A percentile compares a stretch with the other conserved stretches of the same genome.
Conservation (phyloP, 2,113 vertebrate species). For the Camelus dromedarius region DNA sequence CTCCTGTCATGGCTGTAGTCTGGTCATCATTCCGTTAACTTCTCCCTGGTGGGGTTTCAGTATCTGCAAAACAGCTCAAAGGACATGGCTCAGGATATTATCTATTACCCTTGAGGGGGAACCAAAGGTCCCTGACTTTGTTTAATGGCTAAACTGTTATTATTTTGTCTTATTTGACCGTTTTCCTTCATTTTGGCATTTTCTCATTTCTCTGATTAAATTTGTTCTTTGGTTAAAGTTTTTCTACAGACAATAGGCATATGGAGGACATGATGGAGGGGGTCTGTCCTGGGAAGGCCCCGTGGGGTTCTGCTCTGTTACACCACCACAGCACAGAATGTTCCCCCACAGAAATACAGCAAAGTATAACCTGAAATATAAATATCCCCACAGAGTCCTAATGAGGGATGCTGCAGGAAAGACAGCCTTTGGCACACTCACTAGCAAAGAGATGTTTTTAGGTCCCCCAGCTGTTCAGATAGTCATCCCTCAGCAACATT, state of each 20-base stretch:
- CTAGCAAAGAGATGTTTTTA: not conserved
- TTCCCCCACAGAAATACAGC: not conserved
- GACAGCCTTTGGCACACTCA: not conserved
- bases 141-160: not conserved
- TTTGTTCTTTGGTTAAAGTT: not conserved
- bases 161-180: not conserved
- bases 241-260: not conserved
- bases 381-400: not conserved
- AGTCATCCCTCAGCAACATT: not conserved
- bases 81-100: not conserved
- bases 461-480: not conserved
- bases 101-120: not conserved
- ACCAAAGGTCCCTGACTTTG: not conserved
- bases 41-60: not conserved
- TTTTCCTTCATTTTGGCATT: not conserved
- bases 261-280: rapidly evolving
- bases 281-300: not conserved
- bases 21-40: not conserved
- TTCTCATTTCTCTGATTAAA: not conserved
- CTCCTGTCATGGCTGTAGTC: not conserved
- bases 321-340: not conserved
- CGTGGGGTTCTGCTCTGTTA: not conserved
- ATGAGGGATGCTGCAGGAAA: not conserved
- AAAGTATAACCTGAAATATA: not conserved
- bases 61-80: not conserved